Conservation (phyloP, 2,888 invertebrate species). For the Crossocerus cetratus region DNA sequence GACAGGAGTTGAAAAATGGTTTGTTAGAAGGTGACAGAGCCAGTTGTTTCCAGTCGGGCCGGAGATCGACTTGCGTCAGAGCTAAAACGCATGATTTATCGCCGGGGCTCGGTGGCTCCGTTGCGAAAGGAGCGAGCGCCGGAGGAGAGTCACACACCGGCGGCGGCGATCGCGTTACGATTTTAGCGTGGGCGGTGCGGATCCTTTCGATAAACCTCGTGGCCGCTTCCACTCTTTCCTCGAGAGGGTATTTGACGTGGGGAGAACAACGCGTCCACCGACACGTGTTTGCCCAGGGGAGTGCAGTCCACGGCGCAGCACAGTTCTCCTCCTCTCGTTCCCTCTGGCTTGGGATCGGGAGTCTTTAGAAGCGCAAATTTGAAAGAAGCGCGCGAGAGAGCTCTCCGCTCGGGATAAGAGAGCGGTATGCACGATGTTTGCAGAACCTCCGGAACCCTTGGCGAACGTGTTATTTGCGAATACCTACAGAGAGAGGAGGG, state of each 20-base stretch:
- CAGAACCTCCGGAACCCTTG: conserved; percentile 54
- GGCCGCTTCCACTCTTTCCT: neutral
- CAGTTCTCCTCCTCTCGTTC: neutral
- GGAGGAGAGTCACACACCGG: no score
- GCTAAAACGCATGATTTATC: no score
- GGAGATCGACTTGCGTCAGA: no score
- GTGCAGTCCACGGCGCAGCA: neutral
- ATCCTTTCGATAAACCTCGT: neutral
- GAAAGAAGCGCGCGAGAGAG: conserved; percentile 40
- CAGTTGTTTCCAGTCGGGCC: no score
- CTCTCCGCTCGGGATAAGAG: conserved; percentile 43
- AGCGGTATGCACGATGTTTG: conserved; percentile 58
- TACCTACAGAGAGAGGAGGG: conserved; percentile 48
- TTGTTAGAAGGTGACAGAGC: no score
- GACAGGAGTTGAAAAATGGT: no score
- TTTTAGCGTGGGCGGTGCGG: conserved; percentile 2
- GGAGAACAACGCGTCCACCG: neutral
- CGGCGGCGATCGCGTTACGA: conserved; percentile 4
- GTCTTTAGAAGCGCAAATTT: conserved; percentile 38
- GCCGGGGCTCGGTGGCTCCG: no score
- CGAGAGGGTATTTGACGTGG: neutral
- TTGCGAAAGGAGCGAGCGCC: no score
- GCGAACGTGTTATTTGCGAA: conserved; percentile 63
- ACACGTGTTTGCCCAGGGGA: neutral
- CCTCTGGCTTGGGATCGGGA: neutral